phyloP scores from a whole-genome alignment of 2,113 vertebrate genomes.

The Lagopus muta region DNA sequence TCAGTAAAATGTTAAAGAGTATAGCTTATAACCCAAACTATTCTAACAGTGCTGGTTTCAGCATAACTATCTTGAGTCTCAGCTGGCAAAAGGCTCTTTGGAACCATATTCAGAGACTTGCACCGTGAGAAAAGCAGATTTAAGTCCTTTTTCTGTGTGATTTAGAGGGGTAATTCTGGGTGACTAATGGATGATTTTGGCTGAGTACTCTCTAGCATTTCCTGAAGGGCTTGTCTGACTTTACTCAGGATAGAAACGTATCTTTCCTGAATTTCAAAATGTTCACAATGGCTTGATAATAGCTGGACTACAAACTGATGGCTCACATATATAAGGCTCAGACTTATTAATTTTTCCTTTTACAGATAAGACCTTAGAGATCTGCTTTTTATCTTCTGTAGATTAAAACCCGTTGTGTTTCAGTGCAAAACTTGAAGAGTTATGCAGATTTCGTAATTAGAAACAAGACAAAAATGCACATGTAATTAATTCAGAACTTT shows the following conservation, averaged over 20 bases:
- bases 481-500: constrained; percentile 2
- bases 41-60: constrained; percentile 57
- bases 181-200: constrained; percentile 53
- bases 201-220: constrained; percentile 55
- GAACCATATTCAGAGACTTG: constrained; percentile 23
- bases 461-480: neutral
- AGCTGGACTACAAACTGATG: neutral
- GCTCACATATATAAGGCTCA: neutral
- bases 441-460: neutral
- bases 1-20: neutral
- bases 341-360: neutral
- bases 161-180: constrained; percentile 54
- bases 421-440: neutral
- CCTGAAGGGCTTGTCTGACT: constrained; percentile 39
- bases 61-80: constrained; percentile 33
- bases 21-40: constrained; percentile 1
- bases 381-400: neutral
- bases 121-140: neutral
- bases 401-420: neutral
- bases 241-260: constrained; percentile 15
- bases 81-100: constrained; percentile 49
- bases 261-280: constrained; percentile 11
- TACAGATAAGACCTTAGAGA: neutral
- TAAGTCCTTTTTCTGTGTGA: constrained; percentile 50
- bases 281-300: neutral